Evolutionary conservation across 2,888 invertebrate species (phyloP).

Genomic region (Cyclophora albipunctata): DNA sequence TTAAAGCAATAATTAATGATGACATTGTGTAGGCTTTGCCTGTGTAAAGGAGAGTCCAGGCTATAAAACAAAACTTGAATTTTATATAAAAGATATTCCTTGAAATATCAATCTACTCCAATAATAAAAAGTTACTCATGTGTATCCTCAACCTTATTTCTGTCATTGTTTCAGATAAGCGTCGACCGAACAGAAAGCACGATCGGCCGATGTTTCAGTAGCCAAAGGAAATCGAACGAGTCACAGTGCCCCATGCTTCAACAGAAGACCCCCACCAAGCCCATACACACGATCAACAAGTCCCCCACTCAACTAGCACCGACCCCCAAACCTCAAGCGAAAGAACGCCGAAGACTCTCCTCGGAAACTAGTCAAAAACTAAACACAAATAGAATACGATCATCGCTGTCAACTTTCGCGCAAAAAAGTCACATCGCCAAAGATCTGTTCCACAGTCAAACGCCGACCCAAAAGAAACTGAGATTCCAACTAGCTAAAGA

Average conservation of each 20-base stretch:
- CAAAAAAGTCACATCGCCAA: conserved; percentile 68
- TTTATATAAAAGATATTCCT: too few relatives aligned
- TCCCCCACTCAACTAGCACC: conserved; percentile 52
- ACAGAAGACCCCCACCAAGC: conserved; percentile 64
- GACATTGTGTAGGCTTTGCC: too few relatives aligned
- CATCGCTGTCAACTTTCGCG: conserved; percentile 65
- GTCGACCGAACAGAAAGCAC: conserved; percentile 74
- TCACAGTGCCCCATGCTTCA: conserved; percentile 84
- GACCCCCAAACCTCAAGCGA: conserved; percentile 56
- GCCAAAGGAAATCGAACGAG: conserved; percentile 83
- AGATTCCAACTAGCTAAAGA: conserved; percentile 91
- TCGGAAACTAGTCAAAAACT: conserved; percentile 57
- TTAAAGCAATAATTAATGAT: too few relatives aligned
- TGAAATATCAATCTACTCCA: too few relatives aligned
- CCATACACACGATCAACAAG: conserved; percentile 65
- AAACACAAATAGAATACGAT: conserved; percentile 57
- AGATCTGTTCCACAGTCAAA: conserved; percentile 71
- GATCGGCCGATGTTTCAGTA: conserved; percentile 79
- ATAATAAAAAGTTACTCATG: too few relatives aligned
- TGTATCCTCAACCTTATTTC: too few relatives aligned
- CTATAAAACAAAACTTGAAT: too few relatives aligned
- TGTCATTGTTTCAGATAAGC: conserved; percentile 79
- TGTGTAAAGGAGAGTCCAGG: too few relatives aligned
- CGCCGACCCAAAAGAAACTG: conserved; percentile 87
- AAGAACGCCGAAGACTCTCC: conserved; percentile 49